Conservation (phyloP, 2,113 vertebrate species). For the Myanophis thanlyinensis region DNA sequence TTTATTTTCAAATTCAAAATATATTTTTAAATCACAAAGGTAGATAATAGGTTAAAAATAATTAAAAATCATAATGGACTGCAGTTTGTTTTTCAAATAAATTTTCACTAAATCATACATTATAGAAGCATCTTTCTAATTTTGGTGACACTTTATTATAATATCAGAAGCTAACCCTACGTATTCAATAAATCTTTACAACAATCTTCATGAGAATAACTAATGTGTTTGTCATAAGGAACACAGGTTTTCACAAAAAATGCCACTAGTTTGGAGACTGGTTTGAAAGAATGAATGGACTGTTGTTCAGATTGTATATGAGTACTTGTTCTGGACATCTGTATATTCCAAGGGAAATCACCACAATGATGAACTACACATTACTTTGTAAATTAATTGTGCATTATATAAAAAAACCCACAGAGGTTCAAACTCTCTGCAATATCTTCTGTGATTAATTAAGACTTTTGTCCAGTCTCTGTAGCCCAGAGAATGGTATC, state of each 20-base stretch:
- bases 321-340: not conserved
- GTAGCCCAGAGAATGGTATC: not conserved
- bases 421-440: not conserved
- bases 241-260: not conserved
- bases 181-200: not conserved
- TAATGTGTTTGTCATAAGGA: not conserved
- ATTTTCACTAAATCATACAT: not conserved
- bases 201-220: not conserved
- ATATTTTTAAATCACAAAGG: not conserved
- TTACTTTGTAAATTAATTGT: not conserved
- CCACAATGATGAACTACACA: not conserved
- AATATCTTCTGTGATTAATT: not conserved
- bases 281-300: not conserved
- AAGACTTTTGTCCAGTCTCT: not conserved
- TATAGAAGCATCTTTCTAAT: not conserved
- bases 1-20: not conserved
- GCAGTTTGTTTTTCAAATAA: not conserved
- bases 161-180: not conserved
- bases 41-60: not conserved
- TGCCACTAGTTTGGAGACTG: not conserved
- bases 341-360: not conserved
- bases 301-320: not conserved
- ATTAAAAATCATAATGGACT: slow-evolving; percentile 1
- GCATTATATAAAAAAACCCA: not conserved
- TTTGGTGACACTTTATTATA: not conserved